These are phyloP conservation scores for Drosophila phalerata DNA, from an alignment of 2,888 invertebrate species.

Conservation along the genomic window DNA sequence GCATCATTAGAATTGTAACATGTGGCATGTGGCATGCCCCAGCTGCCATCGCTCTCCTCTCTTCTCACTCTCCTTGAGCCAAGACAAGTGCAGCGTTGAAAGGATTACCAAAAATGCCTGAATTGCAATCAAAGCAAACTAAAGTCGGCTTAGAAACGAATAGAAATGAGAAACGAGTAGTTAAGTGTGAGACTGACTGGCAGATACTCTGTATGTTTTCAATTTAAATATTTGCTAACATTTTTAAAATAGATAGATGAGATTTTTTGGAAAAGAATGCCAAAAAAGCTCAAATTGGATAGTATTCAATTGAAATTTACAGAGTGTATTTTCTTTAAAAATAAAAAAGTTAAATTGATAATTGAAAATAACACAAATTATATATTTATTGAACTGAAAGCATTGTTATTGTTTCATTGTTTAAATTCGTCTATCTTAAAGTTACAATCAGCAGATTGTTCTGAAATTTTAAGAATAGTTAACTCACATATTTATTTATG, in stretches of 20 bases:
- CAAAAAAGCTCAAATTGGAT: neutral
- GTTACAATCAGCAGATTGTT: neutral
- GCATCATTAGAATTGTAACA: conserved; percentile 76
- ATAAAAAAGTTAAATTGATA: too few relatives aligned
- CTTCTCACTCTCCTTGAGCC: neutral
- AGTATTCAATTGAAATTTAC: neutral
- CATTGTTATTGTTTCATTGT: too few relatives aligned
- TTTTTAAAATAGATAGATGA: neutral
- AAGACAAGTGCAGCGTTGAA: conserved; percentile 49
- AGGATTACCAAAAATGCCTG: conserved; percentile 67
- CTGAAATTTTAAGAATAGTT: neutral
- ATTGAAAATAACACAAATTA: too few relatives aligned
- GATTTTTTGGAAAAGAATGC: neutral
- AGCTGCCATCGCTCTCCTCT: neutral
- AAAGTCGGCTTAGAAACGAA: conserved; percentile 5
- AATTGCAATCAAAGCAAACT: conserved; percentile 33
- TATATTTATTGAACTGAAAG: too few relatives aligned
- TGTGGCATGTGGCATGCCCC: conserved; percentile 26
- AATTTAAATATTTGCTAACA: neutral
- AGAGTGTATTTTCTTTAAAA: neutral
- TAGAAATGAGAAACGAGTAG: neutral
- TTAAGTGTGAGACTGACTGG: neutral
- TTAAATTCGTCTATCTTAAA: too few relatives aligned
- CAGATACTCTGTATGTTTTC: conserved; percentile 7
- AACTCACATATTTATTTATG: neutral